Base-by-base conservation (phyloP, 2,888 invertebrate species). In the Ectemnius lituratus region DNA sequence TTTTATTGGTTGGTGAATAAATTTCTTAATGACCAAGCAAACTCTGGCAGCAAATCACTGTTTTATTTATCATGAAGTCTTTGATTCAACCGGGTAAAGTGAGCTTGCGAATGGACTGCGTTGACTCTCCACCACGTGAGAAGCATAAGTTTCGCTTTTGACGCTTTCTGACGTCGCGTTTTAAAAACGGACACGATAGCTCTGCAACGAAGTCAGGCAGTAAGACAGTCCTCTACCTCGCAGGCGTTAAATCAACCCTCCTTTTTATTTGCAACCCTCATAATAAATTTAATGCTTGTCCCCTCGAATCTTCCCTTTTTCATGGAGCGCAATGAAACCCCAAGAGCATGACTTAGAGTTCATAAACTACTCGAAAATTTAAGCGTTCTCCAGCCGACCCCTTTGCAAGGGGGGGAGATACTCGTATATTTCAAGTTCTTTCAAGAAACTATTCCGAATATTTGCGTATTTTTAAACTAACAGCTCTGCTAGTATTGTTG, bases 251-350 rank as follows among this genome's bases (percentile, higher is more conserved):
- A 76, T 76, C 76, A 76, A 52, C 58, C 8, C 64, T 59, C 64
- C 59, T 67, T 76, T 76, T 77, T 77, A 77, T 77, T 77, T 66
- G 60, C 76, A 72, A 77, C 72, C 66, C 65, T 70, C 45, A 75
- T 65, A 75, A 47, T 75, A 71, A 75, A 75, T 76, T 71, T 67
- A 49, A 70, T 27, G 37, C 59, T n/a, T 52, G 20, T 62, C 45
- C n/a, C 58, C 56, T 16, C 49, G 45, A 14, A 16, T 66, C 37
- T 28, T 70, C 14, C 60, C 52, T 49, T 37, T 58, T 49, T 16
- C 52, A 14, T 4, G 20, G 56, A 60, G 67, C 5, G 37, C 37
- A 37, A 37, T 37, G 37, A 37, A 37, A 37, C 11, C 37, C 11
- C 37, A 37, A 37, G 37, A 8, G 37, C 8, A 8, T 37, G 37